A percentile compares a stretch with the other conserved stretches of the same genome.
These are phyloP conservation scores for Parnassius apollo DNA, from an alignment of 2,888 invertebrate species.

Conservation along the genomic window DNA sequence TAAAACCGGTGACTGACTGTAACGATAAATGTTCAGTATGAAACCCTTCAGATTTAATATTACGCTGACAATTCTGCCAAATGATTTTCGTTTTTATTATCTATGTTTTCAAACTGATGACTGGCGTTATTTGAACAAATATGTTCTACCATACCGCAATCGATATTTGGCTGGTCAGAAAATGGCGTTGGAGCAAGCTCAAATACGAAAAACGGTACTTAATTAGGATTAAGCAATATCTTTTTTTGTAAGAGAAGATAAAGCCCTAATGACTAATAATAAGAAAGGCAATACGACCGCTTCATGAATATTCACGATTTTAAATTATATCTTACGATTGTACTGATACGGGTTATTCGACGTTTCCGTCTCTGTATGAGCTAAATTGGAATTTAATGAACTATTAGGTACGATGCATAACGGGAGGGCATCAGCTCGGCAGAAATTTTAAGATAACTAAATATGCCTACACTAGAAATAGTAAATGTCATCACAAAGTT, in stretches of 20 bases:
- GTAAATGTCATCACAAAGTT: too few species aligned
- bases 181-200: neutral
- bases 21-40: conserved; percentile 13
- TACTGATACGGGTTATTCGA: conserved; percentile 7
- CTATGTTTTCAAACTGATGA: conserved; percentile 1
- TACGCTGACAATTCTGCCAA: conserved; percentile 2
- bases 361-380: conserved; percentile 7
- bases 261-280: conserved; percentile 20
- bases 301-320: conserved; percentile 22
- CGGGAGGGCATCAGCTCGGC: neutral
- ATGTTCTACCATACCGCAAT: neutral
- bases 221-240: conserved; percentile 17
- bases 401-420: conserved; percentile 12
- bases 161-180: conserved; percentile 16
- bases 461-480: too few species aligned
- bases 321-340: conserved; percentile 14
- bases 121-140: conserved; percentile 7
- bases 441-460: neutral
- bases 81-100: conserved; percentile 16
- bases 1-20: conserved; percentile 11
- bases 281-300: conserved; percentile 6
- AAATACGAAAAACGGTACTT: conserved; percentile 4
- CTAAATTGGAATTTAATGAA: conserved; percentile 18
- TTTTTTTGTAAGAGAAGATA: neutral
- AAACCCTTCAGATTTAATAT: conserved; percentile 17